Percentiles rank a stretch among this genome's conserved stretches.
phyloP scores from a whole-genome alignment of 1,140 invertebrate species.

The Euborellia annulipes region DNA sequence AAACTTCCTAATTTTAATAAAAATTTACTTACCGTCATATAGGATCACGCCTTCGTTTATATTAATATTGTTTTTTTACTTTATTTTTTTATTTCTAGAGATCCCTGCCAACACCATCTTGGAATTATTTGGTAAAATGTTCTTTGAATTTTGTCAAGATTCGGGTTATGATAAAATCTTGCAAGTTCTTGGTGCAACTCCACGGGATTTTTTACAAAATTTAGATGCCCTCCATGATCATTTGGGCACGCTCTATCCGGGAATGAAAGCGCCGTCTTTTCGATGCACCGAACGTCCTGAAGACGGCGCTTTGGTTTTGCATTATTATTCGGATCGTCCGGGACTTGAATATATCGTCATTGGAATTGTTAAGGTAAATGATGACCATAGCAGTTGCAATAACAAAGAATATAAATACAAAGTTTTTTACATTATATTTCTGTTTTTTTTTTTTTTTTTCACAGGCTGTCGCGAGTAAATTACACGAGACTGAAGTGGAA shows the following conservation, averaged over 20 bases:
- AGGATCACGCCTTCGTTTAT: too few relatives aligned
- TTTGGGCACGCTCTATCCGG: constrained; percentile 78
- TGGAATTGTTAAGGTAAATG: constrained; percentile 78
- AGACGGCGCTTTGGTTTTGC: constrained; percentile 70
- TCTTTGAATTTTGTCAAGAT: constrained; percentile 89
- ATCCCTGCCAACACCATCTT: constrained; percentile 79
- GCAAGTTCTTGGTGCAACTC: constrained; percentile 81
- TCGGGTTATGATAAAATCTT: constrained; percentile 87
- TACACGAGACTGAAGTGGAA: constrained; percentile 81
- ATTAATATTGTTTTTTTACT: background rate
- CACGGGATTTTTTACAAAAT: constrained; percentile 85
- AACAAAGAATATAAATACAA: too few relatives aligned
- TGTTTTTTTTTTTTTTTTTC: constrained; percentile 15
- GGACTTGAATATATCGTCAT: constrained; percentile 89
- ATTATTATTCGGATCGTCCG: constrained; percentile 85
- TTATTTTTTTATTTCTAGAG: constrained; percentile 38
- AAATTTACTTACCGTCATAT: too few relatives aligned
- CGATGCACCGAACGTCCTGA: constrained; percentile 70
- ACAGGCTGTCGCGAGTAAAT: constrained; percentile 77
- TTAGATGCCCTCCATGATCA: constrained; percentile 87
- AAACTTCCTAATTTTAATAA: too few relatives aligned
- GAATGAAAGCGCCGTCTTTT: constrained; percentile 85
- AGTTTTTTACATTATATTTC: too few relatives aligned
- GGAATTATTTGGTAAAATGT: constrained; percentile 84
- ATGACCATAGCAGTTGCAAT: too few relatives aligned